Evolutionary conservation across 2,113 vertebrate genomes (phyloP), one percentile per base, ranked within the genome.

Genomic region (Megalops atlanticus): DNA sequence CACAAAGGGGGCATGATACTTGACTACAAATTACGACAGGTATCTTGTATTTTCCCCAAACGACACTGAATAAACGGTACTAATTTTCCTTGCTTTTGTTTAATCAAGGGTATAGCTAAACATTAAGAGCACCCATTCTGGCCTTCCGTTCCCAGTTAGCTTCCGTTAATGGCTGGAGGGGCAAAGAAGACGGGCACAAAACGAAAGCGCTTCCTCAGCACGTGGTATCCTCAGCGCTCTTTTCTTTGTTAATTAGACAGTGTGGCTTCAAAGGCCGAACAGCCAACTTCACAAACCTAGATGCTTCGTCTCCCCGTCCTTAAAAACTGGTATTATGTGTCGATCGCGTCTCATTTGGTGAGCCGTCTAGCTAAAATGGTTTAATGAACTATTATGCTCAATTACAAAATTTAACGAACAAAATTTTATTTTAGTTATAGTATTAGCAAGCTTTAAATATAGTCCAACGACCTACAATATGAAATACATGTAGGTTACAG

Each of bases 241-340:
- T 73, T 58, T 81, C 87, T 90, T 92, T 90, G 90, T 92, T 89
- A 82, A 89, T 86, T 86, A 90, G 89, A 86, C 69, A 39, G 77
- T 4, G 5, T 15, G 2, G 76, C 33, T 58, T 33, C 27, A 58
- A 41, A 76, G 74, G 69, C 78, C 70, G 45, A 36, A 73, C 5
- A 80, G 12, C 12, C 47, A n/a, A 33, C 12, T 24, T 73, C 47
- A 71, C 78, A 82, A 82, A 80, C 81, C 85, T 78, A 83, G 41
- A 36, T 45, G 85, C 33, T 27, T 52, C 1, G 69, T 33, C 18
- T 36, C 18, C 27, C 35, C 16, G 14, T 6, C 12, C 68, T 74
- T 39, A 71, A 45, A 27, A 40, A 15, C 24, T 35, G 36, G 40
- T 41, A 64, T n/a, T 1, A n/a, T 5, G 27, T 78, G 35, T 68